Conservation (phyloP, 2,888 invertebrate genomes). For the Synergus japonicus region DNA sequence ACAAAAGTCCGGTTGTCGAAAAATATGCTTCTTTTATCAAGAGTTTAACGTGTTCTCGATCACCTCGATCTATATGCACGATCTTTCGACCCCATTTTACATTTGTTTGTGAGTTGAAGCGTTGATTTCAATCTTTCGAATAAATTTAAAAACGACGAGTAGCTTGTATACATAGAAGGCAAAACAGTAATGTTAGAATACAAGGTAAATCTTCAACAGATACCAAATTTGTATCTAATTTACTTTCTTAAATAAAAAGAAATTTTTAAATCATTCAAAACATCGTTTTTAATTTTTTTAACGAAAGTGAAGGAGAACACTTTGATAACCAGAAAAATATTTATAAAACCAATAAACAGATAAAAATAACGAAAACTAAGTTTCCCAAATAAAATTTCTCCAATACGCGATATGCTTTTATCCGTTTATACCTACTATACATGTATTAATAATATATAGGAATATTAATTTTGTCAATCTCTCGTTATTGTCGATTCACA, state of each 20-base stretch:
- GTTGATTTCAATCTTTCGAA: slow-evolving; percentile 48
- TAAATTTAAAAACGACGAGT: slow-evolving; percentile 52
- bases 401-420: slow-evolving; percentile 38
- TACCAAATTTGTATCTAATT: neutral
- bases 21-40: slow-evolving; percentile 43
- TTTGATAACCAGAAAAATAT: neutral
- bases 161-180: slow-evolving; percentile 43
- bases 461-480: slow-evolving; percentile 62
- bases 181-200: neutral
- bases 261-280: neutral
- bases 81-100: slow-evolving; percentile 65
- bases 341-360: slow-evolving; percentile 24
- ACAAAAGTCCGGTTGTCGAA: slow-evolving; percentile 38
- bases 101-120: slow-evolving; percentile 52
- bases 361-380: slow-evolving; percentile 33
- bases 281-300: neutral
- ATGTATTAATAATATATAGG: slow-evolving; percentile 54
- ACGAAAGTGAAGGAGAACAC: neutral
- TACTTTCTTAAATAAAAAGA: neutral
- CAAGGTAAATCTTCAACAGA: slow-evolving; percentile 18
- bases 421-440: slow-evolving; percentile 47
- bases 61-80: slow-evolving; percentile 71
- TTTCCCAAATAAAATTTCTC: slow-evolving; percentile 33
- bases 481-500: slow-evolving; percentile 76
- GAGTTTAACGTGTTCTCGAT: slow-evolving; percentile 47